phyloP scores from a whole-genome alignment of 1,140 invertebrate species.

The Cataglyphis hispanica region DNA sequence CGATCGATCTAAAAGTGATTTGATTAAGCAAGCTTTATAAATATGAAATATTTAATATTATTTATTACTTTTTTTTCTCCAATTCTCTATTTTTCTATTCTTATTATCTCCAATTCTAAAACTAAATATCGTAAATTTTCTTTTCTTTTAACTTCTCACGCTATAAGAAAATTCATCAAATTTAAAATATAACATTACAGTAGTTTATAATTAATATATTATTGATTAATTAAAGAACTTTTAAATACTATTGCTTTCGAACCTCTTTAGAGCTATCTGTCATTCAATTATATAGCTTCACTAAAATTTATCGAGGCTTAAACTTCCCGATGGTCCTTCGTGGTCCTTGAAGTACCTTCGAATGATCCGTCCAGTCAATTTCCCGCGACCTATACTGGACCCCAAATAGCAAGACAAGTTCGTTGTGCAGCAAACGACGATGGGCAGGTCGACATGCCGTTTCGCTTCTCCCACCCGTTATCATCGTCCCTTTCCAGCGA shows the following conservation, averaged over 20 bases:
- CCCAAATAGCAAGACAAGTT: constrained; percentile 1
- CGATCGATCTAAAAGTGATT: not conserved
- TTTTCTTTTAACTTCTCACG: too few species aligned
- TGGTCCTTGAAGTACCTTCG: constrained; percentile 8
- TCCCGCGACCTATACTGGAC: constrained; percentile 3
- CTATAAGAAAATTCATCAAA: too few species aligned
- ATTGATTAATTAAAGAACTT: not conserved
- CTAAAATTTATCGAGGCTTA: not conserved
- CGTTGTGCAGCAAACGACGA: constrained; percentile 13
- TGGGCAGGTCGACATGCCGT: constrained; percentile 29
- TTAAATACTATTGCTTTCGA: not conserved
- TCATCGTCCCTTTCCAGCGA: constrained; percentile 28
- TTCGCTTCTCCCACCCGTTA: not conserved
- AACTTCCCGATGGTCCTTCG: not conserved
- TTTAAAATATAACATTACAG: not conserved
- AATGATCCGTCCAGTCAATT: constrained; percentile 39
- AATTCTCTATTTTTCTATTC: not conserved
- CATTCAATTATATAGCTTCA: not conserved
- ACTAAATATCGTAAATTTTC: too few species aligned
- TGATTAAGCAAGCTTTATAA: not conserved
- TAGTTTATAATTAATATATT: not conserved
- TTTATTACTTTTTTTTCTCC: not conserved
- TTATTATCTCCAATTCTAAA: not conserved
- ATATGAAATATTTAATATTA: not conserved
- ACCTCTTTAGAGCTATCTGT: not conserved